Evolutionary conservation across 2,113 vertebrate species (phyloP).

Genomic region (Megaceryle torquata): DNA sequence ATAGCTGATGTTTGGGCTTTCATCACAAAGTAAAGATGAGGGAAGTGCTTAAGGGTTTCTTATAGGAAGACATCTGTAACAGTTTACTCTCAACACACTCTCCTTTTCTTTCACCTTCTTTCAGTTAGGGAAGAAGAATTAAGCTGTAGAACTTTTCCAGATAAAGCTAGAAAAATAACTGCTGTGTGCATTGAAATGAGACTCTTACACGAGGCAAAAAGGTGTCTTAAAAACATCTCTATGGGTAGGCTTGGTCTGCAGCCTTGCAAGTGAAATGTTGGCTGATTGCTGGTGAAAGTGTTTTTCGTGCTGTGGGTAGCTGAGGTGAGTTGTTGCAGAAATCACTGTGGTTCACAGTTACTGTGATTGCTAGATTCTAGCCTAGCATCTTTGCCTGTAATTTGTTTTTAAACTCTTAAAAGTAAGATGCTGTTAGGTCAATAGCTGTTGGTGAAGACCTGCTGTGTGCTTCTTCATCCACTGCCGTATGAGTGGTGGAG

Average conservation of each 20-base stretch:
- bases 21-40: background rate
- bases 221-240: background rate
- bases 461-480: background rate
- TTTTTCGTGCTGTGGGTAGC: background rate
- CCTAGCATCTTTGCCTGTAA: background rate
- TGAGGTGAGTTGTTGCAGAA: background rate
- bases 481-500: background rate
- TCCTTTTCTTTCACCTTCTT: background rate
- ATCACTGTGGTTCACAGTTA: background rate
- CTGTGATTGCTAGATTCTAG: background rate
- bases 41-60: background rate
- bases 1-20: background rate
- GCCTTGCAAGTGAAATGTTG: background rate
- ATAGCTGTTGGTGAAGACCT: background rate
- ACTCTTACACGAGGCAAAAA: background rate
- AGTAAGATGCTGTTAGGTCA: background rate
- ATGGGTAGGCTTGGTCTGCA: background rate
- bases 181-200: background rate
- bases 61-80: background rate
- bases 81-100: background rate
- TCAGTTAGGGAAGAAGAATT: background rate
- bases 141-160: background rate
- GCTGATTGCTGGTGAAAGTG: fast-evolving
- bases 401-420: background rate
- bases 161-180: background rate